Evolutionary conservation across 64 coral and sea anemone species (phyloP).

Genomic region (Stylophora pistillata): DNA sequence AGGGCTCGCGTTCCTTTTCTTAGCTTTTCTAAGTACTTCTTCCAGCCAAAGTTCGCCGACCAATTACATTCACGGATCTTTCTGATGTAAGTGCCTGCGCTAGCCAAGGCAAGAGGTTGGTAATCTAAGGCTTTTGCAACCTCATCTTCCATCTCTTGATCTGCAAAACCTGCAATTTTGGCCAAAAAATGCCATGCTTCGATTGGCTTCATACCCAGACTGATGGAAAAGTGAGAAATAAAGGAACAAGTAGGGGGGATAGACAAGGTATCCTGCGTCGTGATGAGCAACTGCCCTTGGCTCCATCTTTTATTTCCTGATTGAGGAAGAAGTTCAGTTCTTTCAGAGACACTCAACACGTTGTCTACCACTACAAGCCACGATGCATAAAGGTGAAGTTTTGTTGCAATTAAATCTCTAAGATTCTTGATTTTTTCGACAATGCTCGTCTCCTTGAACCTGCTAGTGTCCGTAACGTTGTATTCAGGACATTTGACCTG

Average conservation of each 20-base stretch:
- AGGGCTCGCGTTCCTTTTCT: neutral
- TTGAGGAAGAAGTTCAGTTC: neutral
- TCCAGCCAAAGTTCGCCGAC: constrained; percentile 17
- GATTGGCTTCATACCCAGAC: neutral
- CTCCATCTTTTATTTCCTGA: neutral
- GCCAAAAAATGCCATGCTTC: neutral
- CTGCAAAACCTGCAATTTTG: neutral
- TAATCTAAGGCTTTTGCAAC: neutral
- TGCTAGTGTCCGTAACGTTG: neutral
- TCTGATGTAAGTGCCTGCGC: constrained; percentile 20
- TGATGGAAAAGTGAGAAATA: neutral
- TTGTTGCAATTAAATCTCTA: neutral
- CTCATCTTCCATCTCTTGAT: neutral
- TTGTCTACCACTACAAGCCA: constrained; percentile 38
- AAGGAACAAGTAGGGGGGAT: neutral
- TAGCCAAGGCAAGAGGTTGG: constrained; percentile 30
- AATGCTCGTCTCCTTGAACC: neutral
- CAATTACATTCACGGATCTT: neutral
- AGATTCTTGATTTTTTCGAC: too few species aligned
- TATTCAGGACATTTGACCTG: neutral
- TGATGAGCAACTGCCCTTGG: constrained; percentile 6
- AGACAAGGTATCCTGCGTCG: constrained; percentile 9
- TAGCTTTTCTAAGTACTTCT: neutral
- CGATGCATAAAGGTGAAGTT: neutral
- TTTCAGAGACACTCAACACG: neutral